Base-by-base conservation (phyloP, 2,888 invertebrate genomes). In the Pollenia griseotomentosa region DNA sequence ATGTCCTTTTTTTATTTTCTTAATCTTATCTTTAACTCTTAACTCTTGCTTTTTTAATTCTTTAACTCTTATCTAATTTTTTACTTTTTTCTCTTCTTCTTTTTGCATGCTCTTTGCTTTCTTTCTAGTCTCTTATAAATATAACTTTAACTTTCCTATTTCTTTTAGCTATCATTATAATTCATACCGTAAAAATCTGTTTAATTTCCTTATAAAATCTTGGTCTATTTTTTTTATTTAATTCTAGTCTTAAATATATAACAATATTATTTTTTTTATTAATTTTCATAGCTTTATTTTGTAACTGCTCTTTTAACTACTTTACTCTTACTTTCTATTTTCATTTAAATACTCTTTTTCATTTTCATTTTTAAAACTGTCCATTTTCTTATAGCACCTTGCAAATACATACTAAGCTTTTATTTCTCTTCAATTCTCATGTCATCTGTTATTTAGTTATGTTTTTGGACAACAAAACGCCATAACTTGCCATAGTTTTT, bases 401-500 rank as follows among this genome's bases (percentile, higher is more conserved):
- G 14, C 44, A 23, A n/a, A 6, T 14, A 14, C 46, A 6, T 19
- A 14, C 46, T 23, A 44, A 46, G 4, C 33, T 16, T 51, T 42
- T 7, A 57, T 12, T 8, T 46, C 46, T 16, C 23, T 23, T n/a
- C 44, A 59, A 42, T 40, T 19, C 16, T 70, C 51, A 57, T 65
- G 33, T 65, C 70, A 65, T 66, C 65, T 78, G 1, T 83, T 85
- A 65, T 78, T 83, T 90, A 92, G 92, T 92, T 92, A 91, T 92
- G 92, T 78, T 81, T 55, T 23, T 19, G 40, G 90, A 90, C 89
- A 90, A 90, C 85, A 83, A 89, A 89, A 90, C 90, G 92, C 93
- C 93, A 93, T 92, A 91, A 92, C 93, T 93, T 93, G 93, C 93
- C 93, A 93, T 93, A 93, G 92, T 89, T 85, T 87, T 83, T 77